Evolutionary conservation across 2,113 vertebrate genomes (phyloP).

Genomic region (Lampris incognitus): DNA sequence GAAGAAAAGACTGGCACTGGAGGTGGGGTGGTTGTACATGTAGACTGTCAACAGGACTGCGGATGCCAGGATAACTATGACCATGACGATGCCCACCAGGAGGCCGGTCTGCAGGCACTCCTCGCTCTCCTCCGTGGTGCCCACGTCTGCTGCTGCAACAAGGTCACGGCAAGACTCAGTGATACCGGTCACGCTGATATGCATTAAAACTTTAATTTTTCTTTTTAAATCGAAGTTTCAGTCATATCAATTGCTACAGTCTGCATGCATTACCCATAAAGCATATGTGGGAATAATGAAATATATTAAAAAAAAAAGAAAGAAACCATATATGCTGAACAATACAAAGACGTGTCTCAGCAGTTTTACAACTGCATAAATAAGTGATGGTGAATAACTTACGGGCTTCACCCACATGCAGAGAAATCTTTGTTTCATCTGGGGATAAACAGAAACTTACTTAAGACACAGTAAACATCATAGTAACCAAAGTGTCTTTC

Average conservation of each 20-base stretch:
- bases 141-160: constrained; percentile 82
- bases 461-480: not conserved
- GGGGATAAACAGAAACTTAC: constrained; percentile 11
- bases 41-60: constrained; percentile 88
- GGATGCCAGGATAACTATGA: constrained; percentile 86
- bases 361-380: not conserved
- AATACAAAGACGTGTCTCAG: not conserved
- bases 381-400: constrained; percentile 54
- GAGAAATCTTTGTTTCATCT: constrained; percentile 90
- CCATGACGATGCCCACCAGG: constrained; percentile 86
- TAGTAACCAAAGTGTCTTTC: not conserved
- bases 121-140: constrained; percentile 74
- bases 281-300: no score
- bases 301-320: no score
- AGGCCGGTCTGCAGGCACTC: constrained; percentile 85
- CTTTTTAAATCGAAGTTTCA: no score
- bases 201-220: no score
- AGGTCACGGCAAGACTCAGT: not conserved
- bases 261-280: no score
- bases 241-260: no score
- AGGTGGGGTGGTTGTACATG: constrained; percentile 94
- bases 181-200: no score
- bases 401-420: constrained; percentile 89
- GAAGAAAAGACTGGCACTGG: constrained; percentile 93
- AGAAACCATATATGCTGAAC: not conserved